Evolutionary conservation across 2,888 invertebrate species (phyloP).

Genomic region (Habrosyne pyritoides): DNA sequence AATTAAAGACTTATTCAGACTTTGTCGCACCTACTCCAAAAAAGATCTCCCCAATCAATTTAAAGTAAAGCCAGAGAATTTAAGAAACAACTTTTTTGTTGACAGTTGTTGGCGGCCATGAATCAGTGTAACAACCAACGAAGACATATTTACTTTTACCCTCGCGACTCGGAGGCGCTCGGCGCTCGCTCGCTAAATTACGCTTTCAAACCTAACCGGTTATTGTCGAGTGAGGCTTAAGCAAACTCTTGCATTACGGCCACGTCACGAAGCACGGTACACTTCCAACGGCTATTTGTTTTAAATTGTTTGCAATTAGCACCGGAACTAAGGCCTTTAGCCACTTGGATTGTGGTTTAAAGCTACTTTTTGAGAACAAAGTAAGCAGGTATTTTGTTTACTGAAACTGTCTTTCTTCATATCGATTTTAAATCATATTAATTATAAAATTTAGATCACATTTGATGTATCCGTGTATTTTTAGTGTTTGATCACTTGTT

Average conservation of each 20-base stretch:
- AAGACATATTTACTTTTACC: constrained; percentile 30
- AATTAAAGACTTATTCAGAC: no score
- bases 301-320: constrained; percentile 15
- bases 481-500: no score
- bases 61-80: background rate
- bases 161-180: constrained; percentile 15
- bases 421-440: no score
- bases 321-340: constrained; percentile 10
- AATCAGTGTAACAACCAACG: constrained; percentile 23
- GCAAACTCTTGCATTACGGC: constrained; percentile 8
- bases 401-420: no score
- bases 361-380: no score
- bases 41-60: no score
- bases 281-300: constrained; percentile 18
- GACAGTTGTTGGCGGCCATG: constrained; percentile 8
- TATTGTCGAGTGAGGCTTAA: constrained; percentile 24
- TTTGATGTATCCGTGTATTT: no score
- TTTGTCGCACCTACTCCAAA: background rate
- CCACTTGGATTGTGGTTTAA: background rate
- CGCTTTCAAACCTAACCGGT: constrained; percentile 24
- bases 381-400: background rate
- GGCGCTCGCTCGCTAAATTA: constrained; percentile 31
- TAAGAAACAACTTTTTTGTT: background rate
- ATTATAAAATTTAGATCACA: no score
- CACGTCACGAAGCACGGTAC: background rate